These are phyloP conservation scores for Vimba vimba DNA, from an alignment of 2,113 vertebrate genomes.

Conservation along the genomic window DNA sequence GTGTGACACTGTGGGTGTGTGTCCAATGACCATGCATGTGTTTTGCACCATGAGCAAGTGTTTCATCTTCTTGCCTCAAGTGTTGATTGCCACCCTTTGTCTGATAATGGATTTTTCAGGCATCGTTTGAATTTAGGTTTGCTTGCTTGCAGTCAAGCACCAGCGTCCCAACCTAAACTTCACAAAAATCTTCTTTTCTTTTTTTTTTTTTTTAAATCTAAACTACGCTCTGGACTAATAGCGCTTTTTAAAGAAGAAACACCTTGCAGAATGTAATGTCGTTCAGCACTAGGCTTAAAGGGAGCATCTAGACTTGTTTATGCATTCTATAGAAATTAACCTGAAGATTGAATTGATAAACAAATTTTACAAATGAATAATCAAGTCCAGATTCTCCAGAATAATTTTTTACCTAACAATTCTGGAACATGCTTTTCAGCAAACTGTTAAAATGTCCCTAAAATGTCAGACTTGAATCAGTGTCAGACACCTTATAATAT, in stretches of 20 bases:
- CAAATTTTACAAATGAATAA: not conserved
- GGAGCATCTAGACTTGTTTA: not conserved
- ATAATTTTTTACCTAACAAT: not conserved
- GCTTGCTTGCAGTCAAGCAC: conserved; percentile 10
- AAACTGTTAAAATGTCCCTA: not conserved
- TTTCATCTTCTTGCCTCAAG: conserved; percentile 24
- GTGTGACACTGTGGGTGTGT: conserved; percentile 5
- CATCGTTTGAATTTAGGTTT: not conserved
- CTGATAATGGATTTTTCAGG: conserved; percentile 11
- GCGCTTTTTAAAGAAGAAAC: not conserved
- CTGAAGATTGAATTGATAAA: not conserved
- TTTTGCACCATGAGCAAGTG: conserved; percentile 20
- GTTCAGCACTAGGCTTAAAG: not conserved
- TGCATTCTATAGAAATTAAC: not conserved
- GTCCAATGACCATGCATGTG: conserved; percentile 3
- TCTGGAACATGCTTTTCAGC: not conserved
- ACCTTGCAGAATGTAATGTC: not conserved
- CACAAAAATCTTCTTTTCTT: not conserved
- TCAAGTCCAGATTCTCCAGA: not conserved
- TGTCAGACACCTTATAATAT: not conserved
- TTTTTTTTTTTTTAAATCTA: not conserved
- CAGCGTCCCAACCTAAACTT: not conserved
- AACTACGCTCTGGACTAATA: not conserved
- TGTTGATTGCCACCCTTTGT: not conserved
- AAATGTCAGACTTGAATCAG: not conserved